A percentile compares a stretch with the other conserved stretches of the same genome.
Evolutionary conservation across 2,888 invertebrate species (phyloP).

Genomic region (Eutolmus rufibarbis): DNA sequence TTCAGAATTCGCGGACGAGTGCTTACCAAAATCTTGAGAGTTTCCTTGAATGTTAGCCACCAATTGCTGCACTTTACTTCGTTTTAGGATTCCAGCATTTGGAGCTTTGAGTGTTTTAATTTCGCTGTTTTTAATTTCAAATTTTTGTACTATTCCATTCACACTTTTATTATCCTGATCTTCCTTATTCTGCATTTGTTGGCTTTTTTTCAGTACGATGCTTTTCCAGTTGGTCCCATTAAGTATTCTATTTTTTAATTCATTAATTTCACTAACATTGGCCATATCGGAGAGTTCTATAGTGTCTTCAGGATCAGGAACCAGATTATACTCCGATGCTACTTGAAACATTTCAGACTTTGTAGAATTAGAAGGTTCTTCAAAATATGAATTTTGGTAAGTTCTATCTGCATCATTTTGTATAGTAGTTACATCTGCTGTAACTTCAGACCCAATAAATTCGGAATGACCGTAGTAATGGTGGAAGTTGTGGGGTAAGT

Average conservation of each 20-base stretch:
- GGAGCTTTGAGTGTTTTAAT: constrained; percentile 55
- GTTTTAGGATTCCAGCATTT: constrained; percentile 48
- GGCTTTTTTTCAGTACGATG: constrained; percentile 46
- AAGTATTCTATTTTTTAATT: constrained; percentile 49
- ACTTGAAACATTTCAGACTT: constrained; percentile 48
- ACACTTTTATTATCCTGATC: constrained; percentile 39
- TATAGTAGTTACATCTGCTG: not conserved
- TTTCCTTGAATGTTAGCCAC: constrained; percentile 55
- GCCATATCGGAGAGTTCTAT: constrained; percentile 51
- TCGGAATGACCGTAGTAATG: not conserved
- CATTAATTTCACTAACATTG: constrained; percentile 48
- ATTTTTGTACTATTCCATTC: constrained; percentile 49
- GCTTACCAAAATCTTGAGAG: constrained; percentile 38
- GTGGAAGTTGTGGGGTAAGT: constrained; percentile 32
- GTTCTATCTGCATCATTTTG: constrained; percentile 46
- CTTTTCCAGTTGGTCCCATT: constrained; percentile 49
- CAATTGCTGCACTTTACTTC: constrained; percentile 55
- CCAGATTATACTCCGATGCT: constrained; percentile 20
- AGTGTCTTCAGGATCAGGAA: constrained; percentile 44
- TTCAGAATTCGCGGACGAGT: constrained; percentile 65
- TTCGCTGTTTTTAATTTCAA: constrained; percentile 52
- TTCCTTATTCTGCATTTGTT: constrained; percentile 38
- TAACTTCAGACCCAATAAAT: not conserved
- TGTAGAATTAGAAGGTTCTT: constrained; percentile 48
- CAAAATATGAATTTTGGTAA: constrained; percentile 51